phyloP scores from a whole-genome alignment of 2,797 vertebrate genomes.

The Emydoidea blandingii region DNA sequence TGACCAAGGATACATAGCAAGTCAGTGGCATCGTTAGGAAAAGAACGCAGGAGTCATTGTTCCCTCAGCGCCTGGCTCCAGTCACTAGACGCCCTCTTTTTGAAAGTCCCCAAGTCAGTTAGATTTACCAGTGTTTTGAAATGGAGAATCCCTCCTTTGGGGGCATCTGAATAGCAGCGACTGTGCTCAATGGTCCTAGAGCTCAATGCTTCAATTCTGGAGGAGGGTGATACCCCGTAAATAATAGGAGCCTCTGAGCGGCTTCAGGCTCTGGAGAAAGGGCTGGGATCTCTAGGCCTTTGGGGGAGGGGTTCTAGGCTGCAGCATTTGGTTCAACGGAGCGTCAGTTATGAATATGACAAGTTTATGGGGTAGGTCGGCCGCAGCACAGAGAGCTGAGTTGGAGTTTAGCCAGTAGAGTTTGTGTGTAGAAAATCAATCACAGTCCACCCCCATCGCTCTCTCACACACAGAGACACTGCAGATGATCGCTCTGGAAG shows the following conservation, averaged over 20 bases:
- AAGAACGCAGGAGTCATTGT: background rate
- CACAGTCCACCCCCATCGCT: background rate
- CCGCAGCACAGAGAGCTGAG: conserved; percentile 44
- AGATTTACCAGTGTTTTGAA: background rate
- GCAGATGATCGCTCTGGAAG: background rate
- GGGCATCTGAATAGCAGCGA: background rate
- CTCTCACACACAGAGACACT: rapidly evolving
- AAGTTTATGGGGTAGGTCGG: conserved; percentile 48
- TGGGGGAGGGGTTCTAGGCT: background rate
- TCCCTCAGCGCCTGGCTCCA: background rate
- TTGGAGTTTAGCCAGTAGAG: conserved; percentile 29
- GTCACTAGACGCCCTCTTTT: background rate
- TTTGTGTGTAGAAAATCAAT: background rate
- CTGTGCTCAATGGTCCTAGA: background rate
- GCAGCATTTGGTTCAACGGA: background rate
- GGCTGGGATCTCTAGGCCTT: background rate
- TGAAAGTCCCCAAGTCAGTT: background rate
- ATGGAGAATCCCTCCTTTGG: background rate
- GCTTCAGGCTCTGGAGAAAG: background rate
- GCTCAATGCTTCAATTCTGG: too few relatives aligned
- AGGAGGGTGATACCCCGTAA: background rate
- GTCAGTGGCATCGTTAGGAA: background rate
- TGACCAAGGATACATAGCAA: background rate
- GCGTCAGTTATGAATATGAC: background rate
- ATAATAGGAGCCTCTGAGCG: too few relatives aligned